Conservation (phyloP, 1,140 invertebrate species). For the Caenorhabditis latens region DNA sequence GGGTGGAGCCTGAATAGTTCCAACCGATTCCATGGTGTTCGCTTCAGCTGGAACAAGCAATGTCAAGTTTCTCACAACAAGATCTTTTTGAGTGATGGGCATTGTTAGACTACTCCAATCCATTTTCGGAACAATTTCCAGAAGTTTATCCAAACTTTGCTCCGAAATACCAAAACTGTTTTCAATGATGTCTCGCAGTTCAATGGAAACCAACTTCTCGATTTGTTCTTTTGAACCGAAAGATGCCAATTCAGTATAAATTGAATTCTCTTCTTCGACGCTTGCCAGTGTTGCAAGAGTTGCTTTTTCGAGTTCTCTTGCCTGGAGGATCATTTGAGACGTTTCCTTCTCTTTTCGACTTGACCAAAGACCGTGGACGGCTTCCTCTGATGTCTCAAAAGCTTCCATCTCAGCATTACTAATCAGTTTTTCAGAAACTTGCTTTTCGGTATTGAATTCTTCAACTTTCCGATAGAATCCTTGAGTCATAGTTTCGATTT, state of each 20-base stretch:
- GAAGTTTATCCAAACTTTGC: slow-evolving; percentile 15
- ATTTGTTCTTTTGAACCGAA: slow-evolving; percentile 17
- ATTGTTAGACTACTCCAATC: slow-evolving; percentile 44
- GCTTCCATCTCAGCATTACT: neutral
- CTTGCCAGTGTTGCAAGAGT: neutral
- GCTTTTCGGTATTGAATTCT: neutral
- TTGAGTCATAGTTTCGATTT: slow-evolving; percentile 25
- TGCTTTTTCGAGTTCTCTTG: neutral
- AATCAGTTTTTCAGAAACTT: neutral
- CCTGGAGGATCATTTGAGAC: slow-evolving; percentile 1
- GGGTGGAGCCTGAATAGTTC: slow-evolving; percentile 7
- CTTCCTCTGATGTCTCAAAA: neutral
- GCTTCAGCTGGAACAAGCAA: slow-evolving; percentile 1
- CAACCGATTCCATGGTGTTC: neutral
- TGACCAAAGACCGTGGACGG: neutral
- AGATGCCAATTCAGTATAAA: slow-evolving; percentile 24
- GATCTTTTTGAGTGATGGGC: slow-evolving; percentile 5
- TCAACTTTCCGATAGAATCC: slow-evolving; percentile 33
- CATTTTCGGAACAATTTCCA: slow-evolving; percentile 20
- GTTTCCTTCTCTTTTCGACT: slow-evolving; percentile 23
- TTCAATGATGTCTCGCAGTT: slow-evolving; percentile 32
- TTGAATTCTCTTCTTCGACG: slow-evolving; percentile 17
- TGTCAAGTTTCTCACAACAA: slow-evolving; percentile 21
- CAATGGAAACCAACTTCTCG: slow-evolving; percentile 13
- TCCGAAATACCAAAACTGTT: slow-evolving; percentile 33